Evolutionary conservation across 1,140 invertebrate species (phyloP), one percentile per base, ranked within the genome.

Genomic region (Anoplophora glabripennis): DNA sequence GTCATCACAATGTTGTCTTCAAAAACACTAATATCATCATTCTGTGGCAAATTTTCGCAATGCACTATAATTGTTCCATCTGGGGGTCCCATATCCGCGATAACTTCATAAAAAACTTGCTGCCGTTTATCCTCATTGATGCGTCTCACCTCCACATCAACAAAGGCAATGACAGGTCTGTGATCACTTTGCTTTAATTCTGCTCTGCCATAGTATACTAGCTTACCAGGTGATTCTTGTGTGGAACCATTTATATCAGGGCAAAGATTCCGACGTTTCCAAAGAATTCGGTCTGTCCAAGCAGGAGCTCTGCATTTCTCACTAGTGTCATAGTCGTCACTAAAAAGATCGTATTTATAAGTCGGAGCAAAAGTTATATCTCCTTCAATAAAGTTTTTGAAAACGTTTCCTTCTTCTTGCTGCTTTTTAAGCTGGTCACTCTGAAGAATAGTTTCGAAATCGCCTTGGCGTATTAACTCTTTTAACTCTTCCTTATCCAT

Each of bases 291-390:
- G 79, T 99, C 98, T 0, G 97, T 99, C 94, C 95, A 99, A 1
- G 98, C 96, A 0, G 98, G 98, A 33, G 93, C 89, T 44, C 96
- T 82, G 71, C 89, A 90, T 77, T 99, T 99, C 76, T 99, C 98
- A 76, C 96, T 98, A 0, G 97, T 99, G 74, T 99, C 98, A 75
- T 98, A 99, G 80, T 99, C 96, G 77, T 99, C 94, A 71, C 94
- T 97, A 76, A 99, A 99, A 35, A 98, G 77, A 81, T 99, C 98
- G 74, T 99, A 99, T 76, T 99, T 99, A 74, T 99, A 99, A 0
- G 97, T 99, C 1, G 98, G 98, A 15, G 92, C 81, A 78, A 99
- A 99, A 47, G 83, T 88, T 14, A 98, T 90, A 21, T 87, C 84
- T 1, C 94, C 97, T 81, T 99, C 98, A 49, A 86, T 81, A 73